Conservation (phyloP, 2,888 invertebrate genomes). For the Agrotis puta region DNA sequence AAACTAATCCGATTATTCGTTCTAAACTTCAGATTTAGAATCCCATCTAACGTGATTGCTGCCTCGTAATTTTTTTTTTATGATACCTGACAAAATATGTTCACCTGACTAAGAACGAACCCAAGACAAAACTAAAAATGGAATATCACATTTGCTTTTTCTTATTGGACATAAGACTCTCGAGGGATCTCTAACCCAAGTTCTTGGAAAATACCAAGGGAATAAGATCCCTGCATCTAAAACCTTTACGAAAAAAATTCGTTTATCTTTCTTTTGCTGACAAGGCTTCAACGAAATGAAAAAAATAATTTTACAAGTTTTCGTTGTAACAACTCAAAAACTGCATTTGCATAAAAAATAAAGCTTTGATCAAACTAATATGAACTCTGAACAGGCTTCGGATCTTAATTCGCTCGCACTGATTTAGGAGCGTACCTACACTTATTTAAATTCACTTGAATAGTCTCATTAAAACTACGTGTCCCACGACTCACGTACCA, state of each 20-base stretch:
- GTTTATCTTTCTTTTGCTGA: not conserved
- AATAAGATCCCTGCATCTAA: not conserved
- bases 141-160: not conserved
- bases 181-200: not conserved
- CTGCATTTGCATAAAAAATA: not conserved
- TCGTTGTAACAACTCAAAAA: too few species aligned
- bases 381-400: not conserved
- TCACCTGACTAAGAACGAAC: not conserved
- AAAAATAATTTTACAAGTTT: too few species aligned
- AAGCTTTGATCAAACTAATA: not conserved
- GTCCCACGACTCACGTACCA: too few species aligned
- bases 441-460: too few species aligned
- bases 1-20: too few species aligned
- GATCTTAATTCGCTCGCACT: not conserved
- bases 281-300: too few species aligned
- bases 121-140: not conserved
- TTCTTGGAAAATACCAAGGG: not conserved
- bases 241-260: not conserved
- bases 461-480: too few species aligned
- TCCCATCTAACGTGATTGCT: too few species aligned
- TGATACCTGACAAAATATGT: not conserved
- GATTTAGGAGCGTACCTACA: too few species aligned
- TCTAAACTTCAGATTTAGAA: too few species aligned
- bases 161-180: constrained; percentile 1
- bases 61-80: too few species aligned